Evolutionary conservation across 2,888 invertebrate genomes (phyloP), one percentile per base, ranked within the genome.

Genomic region (Argyra leucocephala): DNA sequence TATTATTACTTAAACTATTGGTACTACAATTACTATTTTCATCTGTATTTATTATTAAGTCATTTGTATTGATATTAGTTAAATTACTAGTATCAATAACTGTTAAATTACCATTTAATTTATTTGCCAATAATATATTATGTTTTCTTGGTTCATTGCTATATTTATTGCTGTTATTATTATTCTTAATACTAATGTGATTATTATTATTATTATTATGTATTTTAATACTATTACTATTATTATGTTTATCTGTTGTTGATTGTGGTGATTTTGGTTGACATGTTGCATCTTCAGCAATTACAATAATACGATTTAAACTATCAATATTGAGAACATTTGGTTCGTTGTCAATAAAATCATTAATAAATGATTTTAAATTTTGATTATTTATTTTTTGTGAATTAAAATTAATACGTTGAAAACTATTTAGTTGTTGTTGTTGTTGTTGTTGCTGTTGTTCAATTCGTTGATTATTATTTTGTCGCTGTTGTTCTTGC

Each of bases 401-500:
- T 48, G 48, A 48, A 48, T 48, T 48, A 18, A 48, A 48, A 48
- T 48, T 15, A 48, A 18, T 48, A 48, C 48, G 48, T 48, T 48
- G 48, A 48, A 48, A 48, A 48, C 48, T n/a, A 5, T 48, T 48
- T 48, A 48, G 2, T 18, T 48, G 48, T 48, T 48, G 48, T 18
- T 18, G 15, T 31, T 10, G 31, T 31, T 31, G 31, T 7, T 31
- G 5, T 7, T 31, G 5, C 10, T 31, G 31, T 31, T 31, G 31
- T 31, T 5, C 5, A 18, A 18, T 15, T 48, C n/a, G 7, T 48
- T 48, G 48, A 31, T 31, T 59, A 0, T 64, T 64, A 23, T 65
- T 63, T 64, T 36, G 21, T 58, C 66, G 63, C 64, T 66, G 66
- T 22, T 58, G 23, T 3, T 63, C 64, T 22, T 31, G 66, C 63